Base-by-base conservation (phyloP, 1,140 invertebrate genomes). In the Drosophila micromelanica region DNA sequence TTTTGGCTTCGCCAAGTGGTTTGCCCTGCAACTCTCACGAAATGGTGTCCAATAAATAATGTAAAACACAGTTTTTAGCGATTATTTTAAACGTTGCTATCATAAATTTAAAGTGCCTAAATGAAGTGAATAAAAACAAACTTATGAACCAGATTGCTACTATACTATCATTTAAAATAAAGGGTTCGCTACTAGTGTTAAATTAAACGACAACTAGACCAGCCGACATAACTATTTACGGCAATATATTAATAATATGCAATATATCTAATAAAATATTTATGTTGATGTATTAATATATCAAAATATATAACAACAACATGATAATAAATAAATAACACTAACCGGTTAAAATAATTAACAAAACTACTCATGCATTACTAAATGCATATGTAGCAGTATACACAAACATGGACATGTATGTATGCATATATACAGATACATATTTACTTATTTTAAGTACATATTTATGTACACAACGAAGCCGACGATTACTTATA, bases 371-470 rank as follows among this genome's bases (percentile, higher is more conserved):
- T 1, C n/a, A 40, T 13, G 38, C 38, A 13, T 1, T 13, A 48
- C n/a, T 23, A 48, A 27, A 48, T 27, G 45, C 38, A 40, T 40
- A 40, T 40, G 38, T n/a, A 40, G 38, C 11, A 27, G 45, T 40
- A 40, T 13, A 15, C 13, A 27, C 35, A 40, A 13, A 2, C 6
- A 40, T 38, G 37, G 7, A 40, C 38, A 40, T 54, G 35, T 54
- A 38, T 23, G 17, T 54, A 38, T 37, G 2, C 5, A 52, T 52
- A 2, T 54, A 5, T 23, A 17, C 6, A 55, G 1, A 46, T 27
- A 27, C 38, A 23, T 35, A 35, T 20, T 9, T 27, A 42, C 38
- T 43, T 8, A 27, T 27, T 27, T 8, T 12, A 5, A 32, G 30
- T 59, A 35, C 13, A 38, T 8, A 15, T 7, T 7, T 17, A 40